phyloP scores from a whole-genome alignment of 2,797 vertebrate species.

The Pseudochaenichthys georgianus region DNA sequence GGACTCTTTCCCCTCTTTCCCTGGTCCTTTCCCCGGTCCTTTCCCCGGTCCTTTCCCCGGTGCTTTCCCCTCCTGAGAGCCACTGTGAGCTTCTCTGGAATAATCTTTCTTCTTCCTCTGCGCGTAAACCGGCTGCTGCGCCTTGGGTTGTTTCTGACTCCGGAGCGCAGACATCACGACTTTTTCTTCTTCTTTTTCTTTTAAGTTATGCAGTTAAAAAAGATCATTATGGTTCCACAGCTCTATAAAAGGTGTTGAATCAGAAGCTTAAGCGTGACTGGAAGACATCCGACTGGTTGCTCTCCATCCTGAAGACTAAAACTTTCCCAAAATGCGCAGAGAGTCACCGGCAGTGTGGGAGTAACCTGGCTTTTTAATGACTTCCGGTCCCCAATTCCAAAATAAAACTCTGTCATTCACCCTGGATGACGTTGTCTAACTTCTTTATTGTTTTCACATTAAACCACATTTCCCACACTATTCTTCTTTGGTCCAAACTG shows the following conservation, averaged over 20 bases:
- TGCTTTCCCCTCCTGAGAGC: conserved; percentile 72
- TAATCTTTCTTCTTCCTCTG: conserved; percentile 85
- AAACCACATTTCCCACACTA: neutral
- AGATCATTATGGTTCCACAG: neutral
- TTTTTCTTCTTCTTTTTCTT: conserved; percentile 62
- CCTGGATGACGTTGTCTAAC: neutral
- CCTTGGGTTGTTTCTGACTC: conserved; percentile 61
- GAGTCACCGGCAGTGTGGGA: neutral
- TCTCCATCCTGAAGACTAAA: conserved; percentile 54
- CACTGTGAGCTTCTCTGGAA: conserved; percentile 81
- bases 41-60: conserved; percentile 60
- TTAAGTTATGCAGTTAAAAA: neutral
- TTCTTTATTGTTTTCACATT: neutral
- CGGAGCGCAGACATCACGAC: conserved; percentile 62
- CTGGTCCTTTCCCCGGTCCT: conserved; percentile 53
- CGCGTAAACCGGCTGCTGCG: conserved; percentile 74
- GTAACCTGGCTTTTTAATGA: neutral
- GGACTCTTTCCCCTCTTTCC: conserved; percentile 68
- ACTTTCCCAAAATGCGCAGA: conserved; percentile 30
- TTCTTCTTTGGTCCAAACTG: neutral
- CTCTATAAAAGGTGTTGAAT: neutral
- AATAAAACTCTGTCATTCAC: conserved; percentile 35
- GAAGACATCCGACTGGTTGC: neutral
- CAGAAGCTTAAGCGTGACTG: neutral
- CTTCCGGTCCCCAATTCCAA: conserved; percentile 55